Conservation (phyloP, 2,888 invertebrate genomes). For the Hypselothyrea guttata region DNA sequence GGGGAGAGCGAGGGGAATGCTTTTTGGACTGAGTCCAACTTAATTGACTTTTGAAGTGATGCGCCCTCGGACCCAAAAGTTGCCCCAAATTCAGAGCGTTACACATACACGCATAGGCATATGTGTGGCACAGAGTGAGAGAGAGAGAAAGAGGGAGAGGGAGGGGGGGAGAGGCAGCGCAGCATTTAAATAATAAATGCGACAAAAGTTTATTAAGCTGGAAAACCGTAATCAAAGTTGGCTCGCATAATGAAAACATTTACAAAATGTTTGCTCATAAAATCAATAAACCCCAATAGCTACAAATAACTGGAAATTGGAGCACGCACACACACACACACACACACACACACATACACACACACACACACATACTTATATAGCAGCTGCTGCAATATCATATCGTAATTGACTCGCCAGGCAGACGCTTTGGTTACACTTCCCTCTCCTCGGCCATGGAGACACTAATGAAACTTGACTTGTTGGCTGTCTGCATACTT, state of each 20-base stretch:
- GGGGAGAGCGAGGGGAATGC: not conserved
- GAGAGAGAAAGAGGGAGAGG: no score
- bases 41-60: conserved; percentile 74
- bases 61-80: conserved; percentile 31
- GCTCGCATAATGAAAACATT: conserved; percentile 64
- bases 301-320: conserved; percentile 63
- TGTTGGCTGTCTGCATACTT: not conserved
- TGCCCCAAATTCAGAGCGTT: conserved; percentile 35
- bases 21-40: conserved; percentile 42
- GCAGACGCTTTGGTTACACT: conserved; percentile 18
- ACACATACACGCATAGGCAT: not conserved
- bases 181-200: conserved; percentile 73
- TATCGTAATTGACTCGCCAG: conserved; percentile 42
- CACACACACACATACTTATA: not conserved
- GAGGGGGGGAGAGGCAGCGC: conserved; percentile 35
- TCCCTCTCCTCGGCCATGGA: conserved; percentile 4
- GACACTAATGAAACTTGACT: conserved; percentile 27
- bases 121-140: conserved; percentile 4
- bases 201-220: conserved; percentile 54
- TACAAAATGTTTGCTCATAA: conserved; percentile 70
- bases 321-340: conserved; percentile 25
- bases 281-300: conserved; percentile 67
- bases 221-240: conserved; percentile 49
- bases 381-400: conserved; percentile 31
- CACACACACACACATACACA: not conserved